Base-by-base conservation (phyloP, 2,888 invertebrate genomes). In the Taphrorychus bicolor region DNA sequence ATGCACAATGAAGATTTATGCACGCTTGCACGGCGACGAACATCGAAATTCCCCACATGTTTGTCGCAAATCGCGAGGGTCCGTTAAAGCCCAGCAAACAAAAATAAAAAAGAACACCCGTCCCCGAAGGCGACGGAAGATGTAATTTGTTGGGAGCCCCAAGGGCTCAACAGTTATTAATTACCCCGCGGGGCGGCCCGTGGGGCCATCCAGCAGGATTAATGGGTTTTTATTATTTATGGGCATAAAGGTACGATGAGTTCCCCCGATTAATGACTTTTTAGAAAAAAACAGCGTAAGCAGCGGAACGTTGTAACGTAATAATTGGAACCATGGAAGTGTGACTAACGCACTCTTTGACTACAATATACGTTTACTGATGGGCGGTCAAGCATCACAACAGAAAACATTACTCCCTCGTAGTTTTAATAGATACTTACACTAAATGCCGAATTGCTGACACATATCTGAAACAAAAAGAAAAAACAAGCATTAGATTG, bases 1-100 rank as follows among this genome's bases (percentile, higher is more conserved):
- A n/a, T n/a, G 45, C 54, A 16, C 48, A 54, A 24, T 52, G 16
- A 54, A 63, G 63, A 63, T 54, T 65, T 53, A 65, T 59, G 58
- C 53, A 18, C 32, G 59, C n/a, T 59, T 52, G 45, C 59, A 59
- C 53, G 32, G 48, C 17, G 58, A 51, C 32, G 65, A 59, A 59
- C 59, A 65, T 59, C 49, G 63, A 59, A 58, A 65, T 65, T 65
- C 65, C 48, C 65, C 65, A 59, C 65, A 65, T 65, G 65, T 58
- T 59, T 65, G 65, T 59, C 52, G 53, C 59, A 53, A 65, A 65
- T 65, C 65, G 41, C 53, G 42, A 59, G 59, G n/a, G n/a, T 65
- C 65, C 59, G 59, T 65, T 65, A 59, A 65, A n/a, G 54, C 45
- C 45, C 45, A 11, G 7, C 16, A 45, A 17, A 45, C n/a, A n/a